Conservation (phyloP, 2,888 invertebrate species). For the Cinara cedri region DNA sequence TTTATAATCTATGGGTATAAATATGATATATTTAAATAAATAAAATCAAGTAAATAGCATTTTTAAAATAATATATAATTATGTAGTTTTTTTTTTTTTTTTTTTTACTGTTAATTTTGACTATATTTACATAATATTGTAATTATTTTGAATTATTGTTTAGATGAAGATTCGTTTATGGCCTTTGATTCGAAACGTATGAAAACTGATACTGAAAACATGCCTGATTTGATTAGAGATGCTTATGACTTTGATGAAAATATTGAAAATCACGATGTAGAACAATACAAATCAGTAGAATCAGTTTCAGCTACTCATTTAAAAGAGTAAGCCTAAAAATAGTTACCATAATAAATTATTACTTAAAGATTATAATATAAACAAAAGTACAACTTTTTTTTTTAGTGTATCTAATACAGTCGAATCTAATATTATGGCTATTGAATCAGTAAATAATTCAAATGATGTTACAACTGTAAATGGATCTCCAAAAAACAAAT, state of each 20-base stretch:
- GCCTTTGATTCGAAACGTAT: neutral
- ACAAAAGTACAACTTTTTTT: neutral
- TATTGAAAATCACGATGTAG: neutral
- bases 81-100: neutral
- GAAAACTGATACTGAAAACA: slow-evolving; percentile 10
- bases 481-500: slow-evolving; percentile 10
- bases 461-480: neutral
- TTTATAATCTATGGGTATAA: neutral
- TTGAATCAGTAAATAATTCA: slow-evolving; percentile 20
- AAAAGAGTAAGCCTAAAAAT: neutral
- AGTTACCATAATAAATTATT: neutral
- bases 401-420: slow-evolving; percentile 30
- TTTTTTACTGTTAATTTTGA: neutral
- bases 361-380: too few species aligned
- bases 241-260: slow-evolving; percentile 27
- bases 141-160: slow-evolving; percentile 9
- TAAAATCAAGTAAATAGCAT: neutral
- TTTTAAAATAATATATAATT: neutral
- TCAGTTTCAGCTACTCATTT: neutral
- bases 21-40: neutral
- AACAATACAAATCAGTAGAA: neutral
- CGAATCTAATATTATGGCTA: slow-evolving; percentile 1
- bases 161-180: slow-evolving; percentile 13
- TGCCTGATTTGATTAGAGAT: slow-evolving; percentile 41
- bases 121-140: neutral